Percentiles rank a stretch among this genome's conserved stretches.
Conservation (phyloP, 2,888 invertebrate species). For the Suillia variegata region DNA sequence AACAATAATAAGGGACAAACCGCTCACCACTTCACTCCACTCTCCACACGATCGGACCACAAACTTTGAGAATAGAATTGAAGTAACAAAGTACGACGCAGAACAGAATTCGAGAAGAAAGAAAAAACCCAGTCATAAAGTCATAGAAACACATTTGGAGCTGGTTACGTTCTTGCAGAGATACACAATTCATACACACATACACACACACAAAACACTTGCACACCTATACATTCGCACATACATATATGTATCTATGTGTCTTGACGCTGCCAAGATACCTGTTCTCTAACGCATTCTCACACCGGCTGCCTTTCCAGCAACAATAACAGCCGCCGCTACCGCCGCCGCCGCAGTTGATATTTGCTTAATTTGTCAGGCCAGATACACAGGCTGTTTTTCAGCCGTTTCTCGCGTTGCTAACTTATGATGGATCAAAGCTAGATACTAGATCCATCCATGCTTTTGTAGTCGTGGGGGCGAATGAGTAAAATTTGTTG, state of each 20-base stretch:
- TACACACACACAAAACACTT: not conserved
- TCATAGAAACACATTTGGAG: constrained; percentile 3
- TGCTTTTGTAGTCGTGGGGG: not conserved
- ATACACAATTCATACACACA: not conserved
- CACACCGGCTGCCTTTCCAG: not conserved
- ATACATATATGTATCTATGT: no score
- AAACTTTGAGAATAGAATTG: no score
- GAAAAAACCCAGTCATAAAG: not conserved
- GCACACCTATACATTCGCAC: not conserved
- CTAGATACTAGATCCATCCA: not conserved
- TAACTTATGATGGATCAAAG: not conserved
- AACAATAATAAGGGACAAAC: no score
- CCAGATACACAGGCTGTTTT: not conserved
- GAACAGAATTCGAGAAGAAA: not conserved
- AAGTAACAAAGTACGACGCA: not conserved
- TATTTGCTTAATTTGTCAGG: constrained; percentile 7
- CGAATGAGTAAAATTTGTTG: not conserved
- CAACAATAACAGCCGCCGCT: not conserved
- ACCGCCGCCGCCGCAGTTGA: not conserved
- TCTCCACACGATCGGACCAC: not conserved
- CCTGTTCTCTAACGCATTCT: not conserved
- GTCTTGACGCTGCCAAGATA: no score
- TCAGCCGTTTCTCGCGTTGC: not conserved
- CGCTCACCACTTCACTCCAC: not conserved
- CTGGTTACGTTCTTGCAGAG: not conserved